Evolutionary conservation across 2,797 vertebrate species (phyloP), one percentile per base, ranked within the genome.

Genomic region (Syngnathus rostellatus): DNA sequence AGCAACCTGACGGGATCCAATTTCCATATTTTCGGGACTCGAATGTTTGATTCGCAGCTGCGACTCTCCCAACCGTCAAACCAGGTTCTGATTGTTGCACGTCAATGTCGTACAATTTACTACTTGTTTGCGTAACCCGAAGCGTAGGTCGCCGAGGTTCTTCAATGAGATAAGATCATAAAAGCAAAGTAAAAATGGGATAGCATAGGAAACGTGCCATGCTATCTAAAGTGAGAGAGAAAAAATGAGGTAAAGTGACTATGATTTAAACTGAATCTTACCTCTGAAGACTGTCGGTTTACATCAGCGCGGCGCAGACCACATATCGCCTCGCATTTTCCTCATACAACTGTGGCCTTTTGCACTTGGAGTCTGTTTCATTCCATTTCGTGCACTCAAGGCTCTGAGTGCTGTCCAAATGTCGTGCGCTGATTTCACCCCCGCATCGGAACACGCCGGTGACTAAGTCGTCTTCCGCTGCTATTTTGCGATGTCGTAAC

Each of bases 231-330:
- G 16, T 14, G 31, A 8, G n/a, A 10, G 11, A 40, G 10, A 5
- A 45, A 25, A 45, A n/a, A 21, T 23, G 43, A 45, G n/a, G 46
- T 45, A 62, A 61, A 61, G n/a, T 61, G 39, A 61, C 39, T 61
- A 12, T 61, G n/a, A 61, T 61, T 61, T 61, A n/a, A 61, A 41
- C 59, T 41, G 59, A 61, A 61, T 61, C 39, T 61, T 61, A 61
- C 59, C 59, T 61, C 25, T 61, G 39, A 41, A 21, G 39, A 61
- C 39, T 61, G 59, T 43, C 39, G 59, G 59, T 61, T 61, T 61
- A 61, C 59, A 61, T 61, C n/a, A 61, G 59, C 11, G 10, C 11
- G 17, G 59, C 59, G 38, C 39, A 61, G 59, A 12, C 59, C 39
- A 41, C 39, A 41, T 23, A 61, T 61, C 59, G 39, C 40, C 60